Evolutionary conservation across 2,888 invertebrate species (phyloP), one percentile per base, ranked within the genome.

Genomic region (Synanthedon andrenaeformis): DNA sequence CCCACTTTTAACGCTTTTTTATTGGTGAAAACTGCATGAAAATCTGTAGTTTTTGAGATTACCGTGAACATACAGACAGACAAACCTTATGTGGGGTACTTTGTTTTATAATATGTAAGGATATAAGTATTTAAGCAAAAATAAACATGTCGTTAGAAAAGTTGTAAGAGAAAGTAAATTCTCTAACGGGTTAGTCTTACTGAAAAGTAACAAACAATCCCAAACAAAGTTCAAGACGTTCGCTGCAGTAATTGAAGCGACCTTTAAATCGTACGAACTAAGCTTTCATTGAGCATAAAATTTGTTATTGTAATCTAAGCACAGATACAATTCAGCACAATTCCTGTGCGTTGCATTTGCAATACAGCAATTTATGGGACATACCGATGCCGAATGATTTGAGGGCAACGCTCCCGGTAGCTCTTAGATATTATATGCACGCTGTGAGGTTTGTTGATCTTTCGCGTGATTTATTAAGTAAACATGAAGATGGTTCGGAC

Each of bases 341-440:
- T 45, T 45, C 45, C 45, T 45, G 45, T 45, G 45, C 45, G 45
- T 45, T 49, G 49, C 49, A 49, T 19, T 49, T 49, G 49, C 49
- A 17, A 17, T 49, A 17, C 23, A 17, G 19, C 49, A n/a, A 45
- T 45, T 49, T 49, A 49, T 49, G 49, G 23, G 17, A 49, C 19
- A 17, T 23, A 23, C 59, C 59, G 56, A 56, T 59, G 61, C 62
- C 61, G 58, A 66, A 66, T 62, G 62, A 62, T 63, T 62, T 58
- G 62, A 63, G 68, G 71, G 70, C 71, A 68, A 65, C 59, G 70
- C 61, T 65, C 70, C 58, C 59, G 52, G 57, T 58, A 63, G 54
- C 54, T 49, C 52, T 55, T 42, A 52, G 50, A 52, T 49, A 49
- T 49, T 49, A 17, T 23, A 49, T 19, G 19, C 49, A 14, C 14